Evolutionary conservation across 1,140 invertebrate species (phyloP).

Genomic region (Pogonognathellus flavescens): DNA sequence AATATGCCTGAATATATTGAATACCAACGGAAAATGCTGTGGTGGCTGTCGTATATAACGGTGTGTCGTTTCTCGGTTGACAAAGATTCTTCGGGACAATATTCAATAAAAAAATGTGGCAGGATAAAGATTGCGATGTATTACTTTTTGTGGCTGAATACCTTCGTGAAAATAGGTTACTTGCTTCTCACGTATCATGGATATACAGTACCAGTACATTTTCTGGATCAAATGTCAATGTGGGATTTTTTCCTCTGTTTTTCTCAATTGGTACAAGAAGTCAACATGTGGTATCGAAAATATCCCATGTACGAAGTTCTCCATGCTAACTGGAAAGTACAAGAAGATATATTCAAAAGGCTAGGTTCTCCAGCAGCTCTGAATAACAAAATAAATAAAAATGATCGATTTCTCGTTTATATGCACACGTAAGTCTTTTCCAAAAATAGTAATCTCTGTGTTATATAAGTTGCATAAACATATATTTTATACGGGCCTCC

Average conservation of each 20-base stretch:
- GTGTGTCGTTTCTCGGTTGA: conserved; percentile 26
- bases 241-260: conserved; percentile 54
- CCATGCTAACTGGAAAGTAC: conserved; percentile 51
- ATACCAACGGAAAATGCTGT: conserved; percentile 36
- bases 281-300: conserved; percentile 52
- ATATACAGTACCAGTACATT: conserved; percentile 54
- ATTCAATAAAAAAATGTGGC: neutral
- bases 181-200: conserved; percentile 49
- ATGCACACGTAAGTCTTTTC: conserved; percentile 55
- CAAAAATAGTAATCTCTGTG: neutral
- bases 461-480: neutral
- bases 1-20: conserved; percentile 18
- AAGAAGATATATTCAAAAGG: conserved; percentile 51
- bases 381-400: conserved; percentile 45
- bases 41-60: neutral
- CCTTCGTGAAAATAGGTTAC: conserved; percentile 52
- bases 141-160: conserved; percentile 51
- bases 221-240: conserved; percentile 58
- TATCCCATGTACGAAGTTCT: conserved; percentile 56
- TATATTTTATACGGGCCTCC: too few species aligned
- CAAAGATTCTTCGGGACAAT: neutral
- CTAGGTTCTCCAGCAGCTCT: conserved; percentile 21
- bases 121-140: conserved; percentile 7
- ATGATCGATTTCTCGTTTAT: conserved; percentile 39
- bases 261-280: conserved; percentile 55